Percentiles rank a stretch among this genome's conserved stretches.
Conservation (phyloP, 2,797 vertebrate species). For the Prionace glauca region DNA sequence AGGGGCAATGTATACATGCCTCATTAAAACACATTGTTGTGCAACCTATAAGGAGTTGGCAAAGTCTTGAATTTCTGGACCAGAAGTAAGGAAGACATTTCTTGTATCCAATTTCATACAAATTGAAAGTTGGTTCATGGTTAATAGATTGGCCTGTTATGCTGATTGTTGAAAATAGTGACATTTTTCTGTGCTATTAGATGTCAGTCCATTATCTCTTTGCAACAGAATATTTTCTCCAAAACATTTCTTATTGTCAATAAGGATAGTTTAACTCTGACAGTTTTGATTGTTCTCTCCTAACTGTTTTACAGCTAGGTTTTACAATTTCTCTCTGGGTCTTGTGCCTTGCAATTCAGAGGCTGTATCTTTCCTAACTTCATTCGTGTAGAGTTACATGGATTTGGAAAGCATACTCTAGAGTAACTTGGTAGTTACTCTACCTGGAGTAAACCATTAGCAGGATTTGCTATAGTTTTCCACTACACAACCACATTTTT, state of each 20-base stretch:
- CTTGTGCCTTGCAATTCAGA: no score
- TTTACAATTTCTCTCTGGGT: no score
- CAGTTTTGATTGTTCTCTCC: no score
- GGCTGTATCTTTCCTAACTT: no score
- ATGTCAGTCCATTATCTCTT: not conserved
- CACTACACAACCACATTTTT: no score
- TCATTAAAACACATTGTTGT: not conserved
- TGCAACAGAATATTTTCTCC: not conserved
- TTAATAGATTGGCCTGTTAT: not conserved
- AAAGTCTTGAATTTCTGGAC: not conserved
- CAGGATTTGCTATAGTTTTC: no score
- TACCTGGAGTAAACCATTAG: no score
- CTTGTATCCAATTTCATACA: not conserved
- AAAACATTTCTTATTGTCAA: not conserved
- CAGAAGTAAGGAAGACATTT: not conserved
- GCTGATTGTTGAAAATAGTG: not conserved
- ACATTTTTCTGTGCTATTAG: not conserved
- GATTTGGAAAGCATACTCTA: no score
- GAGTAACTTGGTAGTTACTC: no score
- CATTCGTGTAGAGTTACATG: no score
- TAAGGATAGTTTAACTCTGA: not conserved
- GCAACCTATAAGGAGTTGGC: not conserved
- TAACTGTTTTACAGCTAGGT: no score
- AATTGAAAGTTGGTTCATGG: not conserved
- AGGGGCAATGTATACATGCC: not conserved